Conservation (phyloP, 2,888 invertebrate species). For the Morpho achilles region DNA sequence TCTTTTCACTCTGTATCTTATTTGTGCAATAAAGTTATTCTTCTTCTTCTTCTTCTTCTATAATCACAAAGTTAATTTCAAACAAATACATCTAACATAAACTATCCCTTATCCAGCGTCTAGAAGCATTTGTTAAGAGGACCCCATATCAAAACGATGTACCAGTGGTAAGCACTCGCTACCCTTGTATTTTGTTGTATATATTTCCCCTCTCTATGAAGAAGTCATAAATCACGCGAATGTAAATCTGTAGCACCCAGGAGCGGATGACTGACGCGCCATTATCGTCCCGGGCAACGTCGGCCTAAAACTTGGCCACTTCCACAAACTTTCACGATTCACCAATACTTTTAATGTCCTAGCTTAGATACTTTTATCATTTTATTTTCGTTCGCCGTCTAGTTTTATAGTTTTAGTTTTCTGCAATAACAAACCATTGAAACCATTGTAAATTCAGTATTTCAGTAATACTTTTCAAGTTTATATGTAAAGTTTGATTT, state of each 20-base stretch:
- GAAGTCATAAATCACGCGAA: conserved; percentile 76
- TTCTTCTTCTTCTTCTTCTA: too few species aligned
- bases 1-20: too few species aligned
- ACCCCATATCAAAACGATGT: conserved; percentile 16
- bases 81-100: too few species aligned
- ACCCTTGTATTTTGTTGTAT: conserved; percentile 57
- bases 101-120: too few species aligned
- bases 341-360: conserved; percentile 40
- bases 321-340: conserved; percentile 38
- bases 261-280: conserved; percentile 74
- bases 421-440: conserved; percentile 14
- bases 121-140: conserved; percentile 4
- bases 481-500: not conserved
- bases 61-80: too few species aligned
- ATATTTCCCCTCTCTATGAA: conserved; percentile 73
- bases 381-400: conserved; percentile 32
- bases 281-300: conserved; percentile 56
- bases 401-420: conserved; percentile 30
- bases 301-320: conserved; percentile 61
- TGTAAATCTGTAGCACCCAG: conserved; percentile 77
- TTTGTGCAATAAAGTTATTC: too few species aligned
- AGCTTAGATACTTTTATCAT: conserved; percentile 34
- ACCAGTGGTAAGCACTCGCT: conserved; percentile 30
- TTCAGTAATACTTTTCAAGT: not conserved
- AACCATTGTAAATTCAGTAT: conserved; percentile 13